Evolutionary conservation across 2,113 vertebrate species (phyloP).

Genomic region (Pandion haliaetus): DNA sequence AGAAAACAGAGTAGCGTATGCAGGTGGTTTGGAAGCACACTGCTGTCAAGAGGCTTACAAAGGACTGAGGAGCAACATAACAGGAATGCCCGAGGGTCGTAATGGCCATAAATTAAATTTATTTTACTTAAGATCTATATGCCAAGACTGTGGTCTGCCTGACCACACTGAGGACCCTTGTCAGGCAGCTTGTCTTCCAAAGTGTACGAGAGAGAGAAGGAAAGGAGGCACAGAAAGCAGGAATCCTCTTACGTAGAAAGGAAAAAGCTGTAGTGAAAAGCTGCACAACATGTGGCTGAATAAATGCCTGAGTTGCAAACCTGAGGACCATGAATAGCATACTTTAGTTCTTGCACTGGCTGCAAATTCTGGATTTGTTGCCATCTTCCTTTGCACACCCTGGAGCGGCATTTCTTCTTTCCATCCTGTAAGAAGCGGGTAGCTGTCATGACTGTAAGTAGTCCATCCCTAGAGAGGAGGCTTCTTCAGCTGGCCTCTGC

Average conservation of each 20-base stretch:
- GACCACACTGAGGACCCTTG: background rate
- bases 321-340: background rate
- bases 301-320: background rate
- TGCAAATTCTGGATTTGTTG: background rate
- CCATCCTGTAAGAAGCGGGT: rapidly evolving
- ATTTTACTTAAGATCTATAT: background rate
- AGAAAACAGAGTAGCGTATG: background rate
- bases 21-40: background rate
- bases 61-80: background rate
- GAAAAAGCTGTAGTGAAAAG: background rate
- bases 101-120: background rate
- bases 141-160: background rate
- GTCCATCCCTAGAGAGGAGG: background rate
- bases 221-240: background rate
- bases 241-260: background rate
- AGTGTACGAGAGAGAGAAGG: background rate
- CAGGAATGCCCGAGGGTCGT: background rate
- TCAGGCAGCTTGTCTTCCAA: background rate
- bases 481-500: background rate
- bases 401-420: background rate
- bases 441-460: background rate
- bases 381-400: background rate
- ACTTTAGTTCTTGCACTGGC: background rate
- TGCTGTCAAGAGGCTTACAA: background rate
- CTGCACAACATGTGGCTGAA: background rate